These are phyloP conservation scores for Hemitrygon akajei DNA, from an alignment of 2,797 vertebrate genomes.

Conservation along the genomic window DNA sequence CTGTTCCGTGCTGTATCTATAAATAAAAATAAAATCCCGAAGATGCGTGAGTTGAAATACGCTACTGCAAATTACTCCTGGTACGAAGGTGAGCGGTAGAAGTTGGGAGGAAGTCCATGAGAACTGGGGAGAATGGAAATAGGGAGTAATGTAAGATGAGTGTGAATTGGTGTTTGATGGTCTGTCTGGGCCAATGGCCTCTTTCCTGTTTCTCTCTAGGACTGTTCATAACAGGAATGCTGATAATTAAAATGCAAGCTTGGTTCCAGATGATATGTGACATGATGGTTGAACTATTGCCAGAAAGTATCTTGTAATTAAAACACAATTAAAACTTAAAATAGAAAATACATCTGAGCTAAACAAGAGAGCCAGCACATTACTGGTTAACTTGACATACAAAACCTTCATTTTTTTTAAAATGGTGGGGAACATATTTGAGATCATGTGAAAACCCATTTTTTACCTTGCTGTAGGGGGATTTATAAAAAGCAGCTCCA, in stretches of 20 bases:
- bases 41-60: too few relatives aligned
- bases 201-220: too few relatives aligned
- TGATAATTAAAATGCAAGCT: background rate
- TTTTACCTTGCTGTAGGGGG: slow-evolving; percentile 55
- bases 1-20: too few relatives aligned
- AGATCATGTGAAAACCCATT: slow-evolving; percentile 30
- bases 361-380: background rate
- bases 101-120: too few relatives aligned
- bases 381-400: background rate
- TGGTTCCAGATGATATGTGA: too few relatives aligned
- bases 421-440: slow-evolving; percentile 11
- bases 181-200: too few relatives aligned
- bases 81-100: too few relatives aligned
- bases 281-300: background rate
- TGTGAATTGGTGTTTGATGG: too few relatives aligned
- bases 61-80: too few relatives aligned
- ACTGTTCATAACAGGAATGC: background rate
- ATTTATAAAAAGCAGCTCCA: slow-evolving; percentile 60
- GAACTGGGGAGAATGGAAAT: too few relatives aligned
- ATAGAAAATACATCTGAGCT: background rate
- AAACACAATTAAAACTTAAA: slow-evolving; percentile 23
- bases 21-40: too few relatives aligned
- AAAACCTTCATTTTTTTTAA: slow-evolving; percentile 13
- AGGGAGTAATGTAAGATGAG: too few relatives aligned
- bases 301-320: background rate